Percentiles rank a stretch among this genome's conserved stretches.
Conservation (phyloP, 2,888 invertebrate genomes). For the Capitulum mitella region DNA sequence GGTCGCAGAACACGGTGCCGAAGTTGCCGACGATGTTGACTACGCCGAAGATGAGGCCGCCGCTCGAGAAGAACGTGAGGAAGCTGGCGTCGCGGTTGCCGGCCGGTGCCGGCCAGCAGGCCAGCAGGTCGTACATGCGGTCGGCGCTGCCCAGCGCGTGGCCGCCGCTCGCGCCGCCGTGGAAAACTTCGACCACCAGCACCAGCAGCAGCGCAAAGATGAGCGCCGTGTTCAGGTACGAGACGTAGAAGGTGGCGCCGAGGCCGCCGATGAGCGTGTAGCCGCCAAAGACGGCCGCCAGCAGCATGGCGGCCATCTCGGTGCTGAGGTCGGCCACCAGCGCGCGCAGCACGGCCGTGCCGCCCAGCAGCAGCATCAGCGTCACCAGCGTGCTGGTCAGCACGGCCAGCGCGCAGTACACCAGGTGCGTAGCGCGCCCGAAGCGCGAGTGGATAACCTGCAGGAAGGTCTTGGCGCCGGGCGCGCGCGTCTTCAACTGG, state of each 20-base stretch:
- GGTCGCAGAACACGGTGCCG: constrained; percentile 45
- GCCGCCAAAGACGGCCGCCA: constrained; percentile 37
- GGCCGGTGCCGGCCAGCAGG: constrained; percentile 38
- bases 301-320: constrained; percentile 41
- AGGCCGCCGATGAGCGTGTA: constrained; percentile 35
- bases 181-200: not conserved
- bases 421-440: constrained; percentile 41
- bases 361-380: constrained; percentile 38
- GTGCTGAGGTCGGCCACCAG: constrained; percentile 38
- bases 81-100: constrained; percentile 41
- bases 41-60: constrained; percentile 43
- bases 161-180: not conserved
- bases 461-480: constrained; percentile 38
- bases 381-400: constrained; percentile 42
- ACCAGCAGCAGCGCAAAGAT: not conserved
- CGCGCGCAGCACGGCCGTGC: constrained; percentile 24
- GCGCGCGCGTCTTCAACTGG: constrained; percentile 41
- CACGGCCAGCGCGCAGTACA: constrained; percentile 25
- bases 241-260: constrained; percentile 31
- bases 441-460: constrained; percentile 43
- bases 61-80: constrained; percentile 42
- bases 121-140: not conserved
- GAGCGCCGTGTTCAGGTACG: not conserved
- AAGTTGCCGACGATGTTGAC: constrained; percentile 42
- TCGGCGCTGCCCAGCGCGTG: not conserved